Conservation (phyloP, 2,888 invertebrate genomes). For the Pollenia griseotomentosa region DNA sequence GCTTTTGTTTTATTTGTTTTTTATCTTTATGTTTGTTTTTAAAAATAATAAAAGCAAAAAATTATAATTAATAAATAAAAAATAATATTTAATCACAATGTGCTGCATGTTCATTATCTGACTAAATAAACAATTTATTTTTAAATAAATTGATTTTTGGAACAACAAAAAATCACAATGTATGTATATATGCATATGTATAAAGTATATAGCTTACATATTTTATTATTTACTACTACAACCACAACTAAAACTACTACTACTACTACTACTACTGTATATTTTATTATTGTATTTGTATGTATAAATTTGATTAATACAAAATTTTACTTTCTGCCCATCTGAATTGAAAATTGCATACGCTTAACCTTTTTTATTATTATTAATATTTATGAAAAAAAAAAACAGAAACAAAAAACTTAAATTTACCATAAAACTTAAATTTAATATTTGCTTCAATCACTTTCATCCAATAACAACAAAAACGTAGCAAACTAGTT, state of each 20-base stretch:
- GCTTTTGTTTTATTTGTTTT: too few species aligned
- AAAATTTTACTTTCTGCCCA: slow-evolving; percentile 82
- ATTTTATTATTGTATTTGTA: slow-evolving; percentile 16
- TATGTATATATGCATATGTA: not conserved
- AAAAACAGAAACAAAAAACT: slow-evolving; percentile 14
- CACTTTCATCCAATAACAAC: slow-evolving; percentile 17
- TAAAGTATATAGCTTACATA: not conserved
- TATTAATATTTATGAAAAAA: not conserved
- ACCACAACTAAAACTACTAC: not conserved
- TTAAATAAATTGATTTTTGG: not conserved
- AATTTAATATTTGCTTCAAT: slow-evolving; percentile 47
- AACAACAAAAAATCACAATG: not conserved
- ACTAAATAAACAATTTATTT: slow-evolving; percentile 28
- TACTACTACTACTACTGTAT: not conserved
- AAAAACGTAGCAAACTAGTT: slow-evolving; percentile 23
- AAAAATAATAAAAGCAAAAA: not conserved
- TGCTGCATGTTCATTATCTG: slow-evolving; percentile 44
- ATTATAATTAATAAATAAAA: not conserved
- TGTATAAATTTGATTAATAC: slow-evolving; percentile 14
- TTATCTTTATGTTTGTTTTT: not conserved
- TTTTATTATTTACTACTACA: not conserved
- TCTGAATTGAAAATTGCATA: slow-evolving; percentile 79
- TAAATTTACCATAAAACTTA: slow-evolving; percentile 24
- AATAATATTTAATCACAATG: not conserved
- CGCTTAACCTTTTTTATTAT: not conserved